Evolutionary conservation across 2,113 vertebrate species (phyloP), one percentile per base, ranked within the genome.

Genomic region (Cercocebus atys): DNA sequence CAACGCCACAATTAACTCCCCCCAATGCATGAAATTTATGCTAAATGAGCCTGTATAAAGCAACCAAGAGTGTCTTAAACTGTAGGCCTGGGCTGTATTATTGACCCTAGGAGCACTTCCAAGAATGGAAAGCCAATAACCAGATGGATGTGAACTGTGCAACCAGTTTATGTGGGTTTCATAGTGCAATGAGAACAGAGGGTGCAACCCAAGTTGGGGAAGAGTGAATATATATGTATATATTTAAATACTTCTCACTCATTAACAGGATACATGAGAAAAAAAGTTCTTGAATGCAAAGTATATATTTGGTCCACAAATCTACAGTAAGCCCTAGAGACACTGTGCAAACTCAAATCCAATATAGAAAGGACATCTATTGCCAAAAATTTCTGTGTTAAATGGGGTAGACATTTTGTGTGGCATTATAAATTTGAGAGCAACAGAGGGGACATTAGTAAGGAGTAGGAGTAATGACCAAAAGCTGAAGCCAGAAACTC

Each of bases 31-130:
- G 66, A 78, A 47, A 86, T 91, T 88, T 38, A 76, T 93, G 89
- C 52, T 94, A 97, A 97, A 95, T 83, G 82, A 87, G 23, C 27
- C 83, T 92, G 92, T 96, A 45, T 90, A 95, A 94, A 82, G 50
- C 57, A 97, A 88, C 47, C 78, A 90, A 91, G 75, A 55, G 20
- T 45, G 3, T 92, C 86, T 93, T 94, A 83, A 95, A 91, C 22
- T 93, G 50, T 57, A 64, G 43, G 22, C 1, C 9, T 73, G 27
- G 23, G 18, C 5, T 92, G 35, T 8, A 8, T 79, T 93, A 80
- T 55, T 72, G 87, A 76, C 43, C 66, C 9, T 61, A 85, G 17
- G 23, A 96, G n/a, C 20, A 95, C 40, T 95, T 97, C 73, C n/a
- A 85, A 94, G 47, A 89, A 93, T 18, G 4, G 25, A 38, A 88